Percentiles rank a stretch among this genome's conserved stretches.
phyloP scores from a whole-genome alignment of 1,140 invertebrate genomes.

The Drosophila malerkotliana region DNA sequence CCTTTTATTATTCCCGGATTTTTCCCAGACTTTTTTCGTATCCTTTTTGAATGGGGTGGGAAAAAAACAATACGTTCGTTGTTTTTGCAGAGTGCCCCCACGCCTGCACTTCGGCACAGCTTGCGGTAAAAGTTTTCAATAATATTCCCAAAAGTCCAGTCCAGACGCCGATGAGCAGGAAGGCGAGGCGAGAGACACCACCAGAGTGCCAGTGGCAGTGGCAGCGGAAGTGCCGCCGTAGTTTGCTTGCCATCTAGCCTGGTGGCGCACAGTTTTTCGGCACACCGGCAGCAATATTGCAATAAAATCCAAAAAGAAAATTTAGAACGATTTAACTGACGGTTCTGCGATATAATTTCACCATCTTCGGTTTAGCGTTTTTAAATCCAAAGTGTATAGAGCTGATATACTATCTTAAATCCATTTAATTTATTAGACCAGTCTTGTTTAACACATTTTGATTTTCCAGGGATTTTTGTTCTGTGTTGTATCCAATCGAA shows the following conservation, averaged over 20 bases:
- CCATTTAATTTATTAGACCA: too few relatives aligned
- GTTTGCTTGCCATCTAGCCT: slow-evolving; percentile 57
- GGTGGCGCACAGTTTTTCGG: slow-evolving; percentile 63
- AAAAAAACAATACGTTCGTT: slow-evolving; percentile 74
- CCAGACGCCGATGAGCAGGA: slow-evolving; percentile 47
- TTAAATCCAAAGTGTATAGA: too few relatives aligned
- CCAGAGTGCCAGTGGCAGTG: slow-evolving; percentile 24
- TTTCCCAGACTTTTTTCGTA: slow-evolving; percentile 40
- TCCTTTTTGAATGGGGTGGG: slow-evolving; percentile 27
- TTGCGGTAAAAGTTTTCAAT: slow-evolving; percentile 80
- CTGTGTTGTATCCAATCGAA: slow-evolving; percentile 12
- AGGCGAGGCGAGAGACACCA: slow-evolving; percentile 30
- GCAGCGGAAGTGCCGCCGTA: slow-evolving; percentile 74
- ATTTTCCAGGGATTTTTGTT: slow-evolving; percentile 8
- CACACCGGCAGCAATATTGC: slow-evolving; percentile 68
- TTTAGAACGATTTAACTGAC: slow-evolving; percentile 9
- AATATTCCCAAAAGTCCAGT: slow-evolving; percentile 80
- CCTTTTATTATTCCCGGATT: slow-evolving; percentile 28
- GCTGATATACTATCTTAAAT: too few relatives aligned
- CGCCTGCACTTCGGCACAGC: slow-evolving; percentile 55
- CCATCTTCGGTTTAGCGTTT: not conserved
- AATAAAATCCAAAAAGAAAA: slow-evolving; percentile 46
- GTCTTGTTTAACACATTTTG: not conserved
- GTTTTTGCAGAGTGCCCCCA: slow-evolving; percentile 57
- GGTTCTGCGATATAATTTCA: slow-evolving; percentile 24